Evolutionary conservation across 2,888 invertebrate species (phyloP).

Genomic region (Plagodis pulveraria): DNA sequence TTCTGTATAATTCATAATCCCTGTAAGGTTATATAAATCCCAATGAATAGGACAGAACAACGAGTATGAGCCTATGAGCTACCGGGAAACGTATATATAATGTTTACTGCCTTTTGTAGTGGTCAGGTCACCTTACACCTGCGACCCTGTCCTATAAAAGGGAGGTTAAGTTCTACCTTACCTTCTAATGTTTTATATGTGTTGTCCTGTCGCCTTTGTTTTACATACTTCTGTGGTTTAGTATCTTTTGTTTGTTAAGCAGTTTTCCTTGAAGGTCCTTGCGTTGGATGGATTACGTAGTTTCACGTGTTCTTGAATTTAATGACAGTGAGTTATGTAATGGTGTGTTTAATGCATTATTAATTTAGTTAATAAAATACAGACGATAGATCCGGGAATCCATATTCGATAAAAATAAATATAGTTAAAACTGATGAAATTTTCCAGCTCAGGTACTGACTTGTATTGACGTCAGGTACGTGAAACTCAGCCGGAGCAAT

Average conservation of each 20-base stretch:
- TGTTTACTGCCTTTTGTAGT: neutral
- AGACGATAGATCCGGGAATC: too few species aligned
- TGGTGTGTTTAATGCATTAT: neutral
- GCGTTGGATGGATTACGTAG: slow-evolving; percentile 13
- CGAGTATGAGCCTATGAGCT: too few species aligned
- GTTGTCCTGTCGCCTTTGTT: slow-evolving; percentile 13
- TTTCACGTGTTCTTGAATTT: slow-evolving; percentile 6
- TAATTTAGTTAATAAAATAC: too few species aligned
- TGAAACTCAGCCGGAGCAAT: too few species aligned
- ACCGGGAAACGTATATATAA: too few species aligned
- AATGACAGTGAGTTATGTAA: slow-evolving; percentile 1
- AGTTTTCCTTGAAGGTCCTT: slow-evolving; percentile 23
- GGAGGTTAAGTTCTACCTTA: slow-evolving; percentile 3
- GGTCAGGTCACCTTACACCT: slow-evolving; percentile 14
- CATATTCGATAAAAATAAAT: too few species aligned
- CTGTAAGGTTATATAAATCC: too few species aligned
- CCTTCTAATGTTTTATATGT: slow-evolving; percentile 12
- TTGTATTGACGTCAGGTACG: too few species aligned
- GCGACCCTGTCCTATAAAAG: slow-evolving; percentile 11
- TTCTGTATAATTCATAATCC: too few species aligned
- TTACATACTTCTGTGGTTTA: neutral
- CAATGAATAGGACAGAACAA: too few species aligned
- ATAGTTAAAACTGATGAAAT: too few species aligned
- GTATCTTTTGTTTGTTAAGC: slow-evolving; percentile 7
- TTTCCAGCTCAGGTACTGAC: too few species aligned